Conservation (phyloP, 2,888 invertebrate species). For the Mythimna vitellina region DNA sequence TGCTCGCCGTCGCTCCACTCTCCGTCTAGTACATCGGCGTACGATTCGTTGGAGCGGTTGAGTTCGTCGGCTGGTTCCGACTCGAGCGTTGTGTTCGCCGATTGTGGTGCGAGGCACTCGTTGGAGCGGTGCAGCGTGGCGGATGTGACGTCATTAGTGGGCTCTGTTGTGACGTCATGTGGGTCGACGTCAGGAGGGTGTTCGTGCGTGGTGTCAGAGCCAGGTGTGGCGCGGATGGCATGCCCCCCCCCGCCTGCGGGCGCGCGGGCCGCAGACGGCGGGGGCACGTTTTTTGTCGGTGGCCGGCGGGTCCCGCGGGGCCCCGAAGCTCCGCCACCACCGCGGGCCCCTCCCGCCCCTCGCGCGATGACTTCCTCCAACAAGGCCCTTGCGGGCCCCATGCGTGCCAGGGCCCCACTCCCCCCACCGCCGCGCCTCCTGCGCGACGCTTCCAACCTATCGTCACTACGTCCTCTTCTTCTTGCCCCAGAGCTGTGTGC, state of each 20-base stretch:
- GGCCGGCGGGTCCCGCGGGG: constrained; percentile 88
- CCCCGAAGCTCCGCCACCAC: constrained; percentile 67
- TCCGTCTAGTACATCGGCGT: constrained; percentile 83
- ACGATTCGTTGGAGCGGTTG: constrained; percentile 88
- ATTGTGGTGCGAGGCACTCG: constrained; percentile 85
- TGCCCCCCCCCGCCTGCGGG: constrained; percentile 84
- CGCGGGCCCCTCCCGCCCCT: constrained; percentile 74
- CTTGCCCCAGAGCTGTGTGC: constrained; percentile 38
- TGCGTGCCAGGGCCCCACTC: constrained; percentile 44
- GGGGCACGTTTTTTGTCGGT: constrained; percentile 93
- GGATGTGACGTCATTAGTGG: constrained; percentile 74
- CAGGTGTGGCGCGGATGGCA: constrained; percentile 82
- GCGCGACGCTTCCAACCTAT: constrained; percentile 65
- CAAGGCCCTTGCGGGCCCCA: constrained; percentile 69
- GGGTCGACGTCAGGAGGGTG: constrained; percentile 1
- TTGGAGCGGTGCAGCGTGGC: constrained; percentile 79
- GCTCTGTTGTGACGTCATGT: constrained; percentile 7
- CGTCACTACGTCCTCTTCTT: constrained; percentile 74
- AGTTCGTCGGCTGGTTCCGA: constrained; percentile 81
- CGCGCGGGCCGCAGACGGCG: constrained; percentile 93
- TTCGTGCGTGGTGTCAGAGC: constrained; percentile 70
- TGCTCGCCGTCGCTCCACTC: constrained; percentile 83
- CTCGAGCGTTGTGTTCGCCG: constrained; percentile 80
- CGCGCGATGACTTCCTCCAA: constrained; percentile 93
- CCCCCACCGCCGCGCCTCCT: constrained; percentile 54